These are phyloP conservation scores for Myotis lucifugus DNA, from an alignment of 2,113 vertebrate genomes.

Conservation along the genomic window DNA sequence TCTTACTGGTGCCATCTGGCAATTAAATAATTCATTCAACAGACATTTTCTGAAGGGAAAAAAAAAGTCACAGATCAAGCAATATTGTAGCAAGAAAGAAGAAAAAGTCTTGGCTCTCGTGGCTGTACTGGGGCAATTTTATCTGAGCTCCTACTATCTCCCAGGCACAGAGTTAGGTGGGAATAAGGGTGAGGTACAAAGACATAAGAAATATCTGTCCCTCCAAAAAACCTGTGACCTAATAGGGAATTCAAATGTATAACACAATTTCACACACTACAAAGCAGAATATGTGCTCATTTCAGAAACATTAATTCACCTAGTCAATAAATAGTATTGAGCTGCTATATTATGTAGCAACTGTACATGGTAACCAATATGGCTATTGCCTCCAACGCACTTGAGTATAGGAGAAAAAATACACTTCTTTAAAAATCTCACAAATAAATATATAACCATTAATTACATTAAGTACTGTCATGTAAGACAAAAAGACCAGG, in stretches of 20 bases:
- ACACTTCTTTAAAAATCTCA: not conserved
- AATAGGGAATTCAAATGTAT: not conserved
- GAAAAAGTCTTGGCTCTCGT: not conserved
- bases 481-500: not conserved
- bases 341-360: not conserved
- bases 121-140: not conserved
- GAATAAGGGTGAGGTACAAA: not conserved
- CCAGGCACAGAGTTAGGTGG: not conserved
- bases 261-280: not conserved
- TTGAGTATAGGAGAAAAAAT: constrained; percentile 18
- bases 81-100: not conserved
- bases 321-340: not conserved
- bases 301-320: constrained; percentile 2
- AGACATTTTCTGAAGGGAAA: not conserved
- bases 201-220: not conserved
- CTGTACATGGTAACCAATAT: not conserved
- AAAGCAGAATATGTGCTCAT: constrained; percentile 16
- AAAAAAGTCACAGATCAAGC: not conserved
- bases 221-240: not conserved
- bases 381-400: not conserved
- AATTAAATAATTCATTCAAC: not conserved
- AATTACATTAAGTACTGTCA: not conserved
- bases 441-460: not conserved
- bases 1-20: too few relatives aligned
- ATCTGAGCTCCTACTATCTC: not conserved